These are phyloP conservation scores for Porites cylindrica DNA, from an alignment of 92 coral and sea anemone genomes.

Conservation along the genomic window DNA sequence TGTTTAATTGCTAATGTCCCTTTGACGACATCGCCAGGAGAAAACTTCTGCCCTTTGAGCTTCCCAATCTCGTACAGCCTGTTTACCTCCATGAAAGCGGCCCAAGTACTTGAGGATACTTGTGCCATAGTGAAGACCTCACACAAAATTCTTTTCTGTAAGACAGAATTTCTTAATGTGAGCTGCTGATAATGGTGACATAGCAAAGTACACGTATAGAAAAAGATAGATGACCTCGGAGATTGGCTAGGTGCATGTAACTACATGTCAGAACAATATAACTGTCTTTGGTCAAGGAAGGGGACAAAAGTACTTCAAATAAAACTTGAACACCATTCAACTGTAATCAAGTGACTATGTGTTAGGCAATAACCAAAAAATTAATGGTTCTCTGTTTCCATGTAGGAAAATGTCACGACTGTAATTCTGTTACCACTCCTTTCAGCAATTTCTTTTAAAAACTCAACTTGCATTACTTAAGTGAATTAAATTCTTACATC, in stretches of 20 bases:
- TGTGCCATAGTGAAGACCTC: slow-evolving; percentile 26
- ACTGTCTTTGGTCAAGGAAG: slow-evolving; percentile 12
- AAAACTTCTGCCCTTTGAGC: background rate
- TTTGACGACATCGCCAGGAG: background rate
- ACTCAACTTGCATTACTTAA: background rate
- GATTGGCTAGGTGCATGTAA: background rate
- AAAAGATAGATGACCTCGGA: background rate
- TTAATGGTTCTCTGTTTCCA: background rate
- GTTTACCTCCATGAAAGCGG: slow-evolving; percentile 15
- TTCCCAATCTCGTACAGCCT: slow-evolving; percentile 16
- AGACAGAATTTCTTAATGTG: background rate
- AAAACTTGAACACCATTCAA: slow-evolving; percentile 1
- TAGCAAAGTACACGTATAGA: background rate
- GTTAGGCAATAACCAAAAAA: background rate
- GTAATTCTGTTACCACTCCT: background rate
- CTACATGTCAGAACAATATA: background rate
- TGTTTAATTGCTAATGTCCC: slow-evolving; percentile 8
- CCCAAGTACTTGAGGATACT: slow-evolving; percentile 3
- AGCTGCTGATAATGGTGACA: background rate
- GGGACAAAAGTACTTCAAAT: background rate
- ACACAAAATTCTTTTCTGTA: slow-evolving; percentile 17
- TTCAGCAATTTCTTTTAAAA: background rate
- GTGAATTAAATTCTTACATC: slow-evolving; percentile 22
- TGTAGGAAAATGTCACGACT: background rate
- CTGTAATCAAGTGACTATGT: background rate